Evolutionary conservation across 2,797 vertebrate genomes (phyloP), one percentile per base, ranked within the genome.

Genomic region (Tolypeutes matacus): DNA sequence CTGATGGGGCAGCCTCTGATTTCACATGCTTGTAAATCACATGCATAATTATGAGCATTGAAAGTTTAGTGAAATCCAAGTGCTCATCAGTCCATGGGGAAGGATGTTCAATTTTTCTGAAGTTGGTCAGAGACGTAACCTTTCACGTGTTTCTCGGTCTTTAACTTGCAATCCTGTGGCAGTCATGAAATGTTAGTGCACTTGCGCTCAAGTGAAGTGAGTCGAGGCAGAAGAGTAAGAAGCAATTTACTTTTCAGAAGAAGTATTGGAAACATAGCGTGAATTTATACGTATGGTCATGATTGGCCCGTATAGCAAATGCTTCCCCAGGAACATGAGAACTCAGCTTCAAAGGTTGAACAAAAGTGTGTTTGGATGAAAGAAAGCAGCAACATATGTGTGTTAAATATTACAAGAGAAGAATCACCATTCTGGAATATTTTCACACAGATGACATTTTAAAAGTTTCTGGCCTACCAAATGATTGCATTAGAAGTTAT

Each of bases 1-100:
- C 89, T 2, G 14, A 17, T 5, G 2, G 62, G 56, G 31, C 18
- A 77, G 70, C 75, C 86, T 90, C 92, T 92, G 85, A 21, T 85
- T 89, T 91, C 62, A 62, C 89, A 42, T 80, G 80, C 83, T 89
- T 87, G 62, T 91, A 89, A 87, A 81, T 96, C 90, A 91, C 65
- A 46, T 0, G 5, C 72, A 34, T 84, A 14, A 23, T 72, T 27
- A 29, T 53, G 64, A 94, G 53, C 78, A 25, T 46, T 12, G 10
- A 70, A 76, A 77, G 72, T 78, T 49, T 72, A 49, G 31, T 65
- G 73, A 93, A 86, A 86, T 62, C 84, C 39, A n/a, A 89, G 73
- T 7, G 31, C 27, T 87, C 67, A 18, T 62, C 36, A n/a, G n/a
- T 21, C 31, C 82, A 3, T 0, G 5, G 53, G 72, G 62, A 7